Evolutionary conservation across 1,140 invertebrate species (phyloP), one percentile per base, ranked within the genome.

Genomic region (Grapholita molesta): DNA sequence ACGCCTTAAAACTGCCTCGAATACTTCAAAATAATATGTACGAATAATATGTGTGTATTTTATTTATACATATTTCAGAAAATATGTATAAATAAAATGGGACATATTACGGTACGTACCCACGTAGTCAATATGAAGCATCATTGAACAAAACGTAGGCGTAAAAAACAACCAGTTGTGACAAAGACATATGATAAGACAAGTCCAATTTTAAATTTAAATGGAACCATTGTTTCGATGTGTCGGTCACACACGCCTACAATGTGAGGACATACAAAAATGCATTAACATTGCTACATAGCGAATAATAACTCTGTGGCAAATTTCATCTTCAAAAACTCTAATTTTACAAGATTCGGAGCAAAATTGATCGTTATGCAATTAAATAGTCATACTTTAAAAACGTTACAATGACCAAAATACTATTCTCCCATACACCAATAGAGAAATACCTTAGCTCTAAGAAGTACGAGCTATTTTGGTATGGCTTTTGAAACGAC

Each of bases 201-300:
- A n/a, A 28, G 53, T 57, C 53, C 53, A 57, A 57, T 57, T 57
- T 57, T 28, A 57, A 57, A 57, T 57, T 57, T 57, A 57, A 57
- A 57, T 57, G 24, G 53, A 25, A 28, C 53, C 53, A 57, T 57
- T 57, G 53, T 57, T 57, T 57, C 53, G 7, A 48, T n/a, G 53
- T n/a, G 11, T 25, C 53, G n/a, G 53, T 57, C 53, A 24, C 53
- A 57, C 53, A 57, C 53, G 24, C 53, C 53, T 28, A 57, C 24
- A 24, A 57, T 25, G 12, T 57, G 53, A 28, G 53, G 53, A 57
- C 53, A 57, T 15, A 24, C 42, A 48, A 48, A 25, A 57, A 57
- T 57, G 53, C 53, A 57, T 57, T 57, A 57, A 8, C 18, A 15
- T 57, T 57, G 53, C 53, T 15, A 57, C 53, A 57, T 11, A 5